Evolutionary conservation across 2,888 invertebrate genomes (phyloP).

Genomic region (Ichneumon xanthorius): DNA sequence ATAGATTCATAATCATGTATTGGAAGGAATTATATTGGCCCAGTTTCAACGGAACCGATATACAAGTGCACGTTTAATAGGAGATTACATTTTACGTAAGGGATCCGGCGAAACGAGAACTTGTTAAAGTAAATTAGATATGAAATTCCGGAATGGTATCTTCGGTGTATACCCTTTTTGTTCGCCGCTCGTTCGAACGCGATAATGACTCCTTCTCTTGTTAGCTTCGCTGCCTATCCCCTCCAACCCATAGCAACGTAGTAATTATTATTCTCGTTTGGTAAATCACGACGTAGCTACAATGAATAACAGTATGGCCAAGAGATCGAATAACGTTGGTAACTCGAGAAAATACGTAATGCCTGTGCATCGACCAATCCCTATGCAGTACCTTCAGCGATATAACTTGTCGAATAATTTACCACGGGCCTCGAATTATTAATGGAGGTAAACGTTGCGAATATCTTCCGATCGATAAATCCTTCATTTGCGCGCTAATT

Average conservation of each 20-base stretch:
- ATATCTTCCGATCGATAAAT: background rate
- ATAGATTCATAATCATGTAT: background rate
- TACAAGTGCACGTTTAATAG: background rate
- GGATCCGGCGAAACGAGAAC: background rate
- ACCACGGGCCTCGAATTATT: background rate
- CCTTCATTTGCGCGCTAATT: too few relatives aligned
- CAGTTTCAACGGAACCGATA: background rate
- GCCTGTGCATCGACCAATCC: background rate
- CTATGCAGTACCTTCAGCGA: background rate
- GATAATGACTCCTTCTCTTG: slow-evolving; percentile 1
- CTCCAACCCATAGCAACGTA: background rate
- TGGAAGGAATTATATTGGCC: background rate
- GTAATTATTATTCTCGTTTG: background rate
- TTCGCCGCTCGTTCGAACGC: background rate
- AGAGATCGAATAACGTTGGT: background rate
- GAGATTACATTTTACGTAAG: slow-evolving; percentile 7
- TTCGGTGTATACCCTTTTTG: background rate
- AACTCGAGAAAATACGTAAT: background rate
- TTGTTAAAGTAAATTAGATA: slow-evolving; percentile 1
- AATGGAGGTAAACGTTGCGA: background rate
- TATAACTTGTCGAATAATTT: background rate
- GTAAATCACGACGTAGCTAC: background rate
- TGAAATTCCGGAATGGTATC: background rate
- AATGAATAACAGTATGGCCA: background rate
- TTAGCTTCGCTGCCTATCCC: background rate